Base-by-base conservation (phyloP, 2,888 invertebrate species). In the Dione juno region DNA sequence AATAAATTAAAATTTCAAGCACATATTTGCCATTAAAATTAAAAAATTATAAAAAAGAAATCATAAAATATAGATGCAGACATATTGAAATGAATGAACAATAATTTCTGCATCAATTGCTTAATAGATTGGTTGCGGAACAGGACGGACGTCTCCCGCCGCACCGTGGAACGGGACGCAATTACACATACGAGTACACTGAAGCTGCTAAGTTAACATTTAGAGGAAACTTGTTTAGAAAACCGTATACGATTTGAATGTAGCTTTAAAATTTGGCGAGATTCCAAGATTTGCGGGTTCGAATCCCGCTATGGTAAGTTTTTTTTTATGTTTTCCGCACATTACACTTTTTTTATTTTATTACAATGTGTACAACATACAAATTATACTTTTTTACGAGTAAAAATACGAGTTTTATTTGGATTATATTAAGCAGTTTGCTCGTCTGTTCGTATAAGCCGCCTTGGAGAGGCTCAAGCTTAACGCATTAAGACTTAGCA, bases 401-500 rank as follows among this genome's bases (percentile, higher is more conserved):
- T 50, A 64, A 64, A 64, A 64, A 19, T 9, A 35, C 35, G 41
- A 65, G 41, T 28, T 45, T 53, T 50, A 54, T 40, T 61, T 52
- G 35, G 45, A 45, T 63, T 54, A 68, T 40, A 68, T 63, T 68
- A 68, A 65, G 53, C n/a, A 37, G 68, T 69, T 69, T 64, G 37
- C 68, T 48, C 54, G 54, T 43, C 52, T 43, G 50, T 63, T 63
- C 50, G 59, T 28, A 28, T 43, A 54, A 54, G 68, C 53, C 63
- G 58, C 19, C 70, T 67, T 70, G 54, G 67, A 70, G 52, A 52
- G 69, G 57, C 28, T 50, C 54, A 63, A 64, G 52, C 72, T 63
- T 57, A 43, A 50, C 50, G 70, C 70, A 70, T 72, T 70, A 72
- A 70, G 43, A 64, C 50, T 52, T 64, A 70, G 57, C 66, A 66